Evolutionary conservation across 2,113 vertebrate species (phyloP), one percentile per base, ranked within the genome.

Genomic region (Ictalurus punctatus): DNA sequence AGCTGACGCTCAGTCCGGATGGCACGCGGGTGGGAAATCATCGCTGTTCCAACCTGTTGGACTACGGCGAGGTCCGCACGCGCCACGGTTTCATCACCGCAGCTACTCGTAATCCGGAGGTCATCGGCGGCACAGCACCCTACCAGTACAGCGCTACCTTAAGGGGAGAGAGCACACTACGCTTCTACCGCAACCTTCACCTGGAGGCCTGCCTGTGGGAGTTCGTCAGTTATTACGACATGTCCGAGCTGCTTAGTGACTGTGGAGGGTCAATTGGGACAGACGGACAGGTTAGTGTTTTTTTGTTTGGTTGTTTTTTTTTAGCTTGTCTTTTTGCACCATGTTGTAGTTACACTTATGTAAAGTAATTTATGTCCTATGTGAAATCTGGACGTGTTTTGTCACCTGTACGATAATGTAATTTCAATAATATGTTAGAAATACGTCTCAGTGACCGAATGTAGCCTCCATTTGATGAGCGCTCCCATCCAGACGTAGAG

Each of bases 141-240:
- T 96, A 96, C 91, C 96, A 96, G 86, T 96, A 96, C 91, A 97
- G 93, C 85, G 8, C 85, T 14, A 0, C 91, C 5, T 87, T 97
- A 23, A 92, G 97, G 81, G 95, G 96, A 0, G 81, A 94, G 65
- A 92, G 84, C 1, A 95, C 96, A 6, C 91, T 97, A 44, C 96
- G 96, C 27, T 97, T 97, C 93, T 97, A 97, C 90, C 91, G 96
- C 61, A 97, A 96, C 87, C 93, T 97, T 83, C 95, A 97, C 82
- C 93, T 97, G 27, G 97, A 97, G 89, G 96, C 97, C 86, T 97
- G 97, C 48, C 85, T 97, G 1, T 97, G 97, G 97, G 96, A 97
- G 91, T 97, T 97, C 44, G 91, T 92, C 40, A 97, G 96, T 93
- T 96, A 96, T 90, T 97, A 97, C 21, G 96, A 96, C 92, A 96